Percentiles rank a stretch among this genome's conserved stretches.
Evolutionary conservation across 1,140 invertebrate genomes (phyloP).

Genomic region (Drosophila sp.): DNA sequence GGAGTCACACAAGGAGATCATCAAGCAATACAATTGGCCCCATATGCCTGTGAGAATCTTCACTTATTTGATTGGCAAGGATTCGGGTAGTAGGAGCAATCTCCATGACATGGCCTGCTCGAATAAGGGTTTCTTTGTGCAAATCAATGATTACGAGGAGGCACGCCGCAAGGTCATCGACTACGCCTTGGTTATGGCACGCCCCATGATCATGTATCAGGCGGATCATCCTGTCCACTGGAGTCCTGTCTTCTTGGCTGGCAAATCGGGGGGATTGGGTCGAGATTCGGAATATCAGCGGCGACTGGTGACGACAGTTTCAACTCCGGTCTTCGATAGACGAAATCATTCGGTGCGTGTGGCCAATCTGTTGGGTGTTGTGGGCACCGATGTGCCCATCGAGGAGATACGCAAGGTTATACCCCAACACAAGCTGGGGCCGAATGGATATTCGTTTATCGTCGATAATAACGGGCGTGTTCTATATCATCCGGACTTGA

Average conservation of each 20-base stretch:
- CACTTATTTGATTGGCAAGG: constrained; percentile 97
- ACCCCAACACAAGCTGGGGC: constrained; percentile 96
- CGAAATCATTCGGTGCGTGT: constrained; percentile 93
- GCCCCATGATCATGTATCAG: constrained; percentile 95
- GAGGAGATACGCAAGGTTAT: constrained; percentile 96
- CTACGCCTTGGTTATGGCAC: constrained; percentile 94
- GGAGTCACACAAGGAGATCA: constrained; percentile 85
- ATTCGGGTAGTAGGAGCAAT: constrained; percentile 92
- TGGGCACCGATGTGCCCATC: constrained; percentile 96
- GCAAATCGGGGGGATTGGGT: constrained; percentile 88
- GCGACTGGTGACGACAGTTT: constrained; percentile 94
- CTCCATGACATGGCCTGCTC: constrained; percentile 97
- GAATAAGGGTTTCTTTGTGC: constrained; percentile 97
- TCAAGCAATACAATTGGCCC: constrained; percentile 94
- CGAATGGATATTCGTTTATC: constrained; percentile 98
- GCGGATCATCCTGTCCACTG: constrained; percentile 94
- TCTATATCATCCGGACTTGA: constrained; percentile 98
- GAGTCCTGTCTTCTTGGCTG: constrained; percentile 94
- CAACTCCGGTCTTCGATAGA: constrained; percentile 95
- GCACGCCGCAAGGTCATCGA: constrained; percentile 94
- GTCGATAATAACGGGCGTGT: constrained; percentile 99
- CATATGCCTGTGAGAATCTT: constrained; percentile 97
- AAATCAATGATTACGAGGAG: constrained; percentile 92
- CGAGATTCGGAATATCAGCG: constrained; percentile 88
- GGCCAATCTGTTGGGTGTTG: constrained; percentile 95